These are phyloP conservation scores for Incurvaria masculella DNA, from an alignment of 2,888 invertebrate genomes.

Conservation along the genomic window DNA sequence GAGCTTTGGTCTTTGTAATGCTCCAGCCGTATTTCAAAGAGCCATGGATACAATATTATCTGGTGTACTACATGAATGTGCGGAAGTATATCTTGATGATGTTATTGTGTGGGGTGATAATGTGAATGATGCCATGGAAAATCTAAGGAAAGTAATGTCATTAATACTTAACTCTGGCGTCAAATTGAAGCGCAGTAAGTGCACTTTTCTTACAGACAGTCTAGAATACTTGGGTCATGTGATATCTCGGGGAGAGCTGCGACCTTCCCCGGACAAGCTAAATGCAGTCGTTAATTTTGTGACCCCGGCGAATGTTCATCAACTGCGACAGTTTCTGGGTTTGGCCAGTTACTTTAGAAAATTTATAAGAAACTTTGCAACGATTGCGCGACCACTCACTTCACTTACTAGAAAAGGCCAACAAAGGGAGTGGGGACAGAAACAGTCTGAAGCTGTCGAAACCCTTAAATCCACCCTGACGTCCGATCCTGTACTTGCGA, in stretches of 20 bases:
- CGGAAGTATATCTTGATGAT: slow-evolving; percentile 18
- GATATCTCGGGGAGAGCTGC: too few species aligned
- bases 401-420: slow-evolving; percentile 8
- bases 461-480: slow-evolving; percentile 9
- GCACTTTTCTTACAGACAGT: background rate
- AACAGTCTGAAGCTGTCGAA: slow-evolving; percentile 5
- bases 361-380: slow-evolving; percentile 12
- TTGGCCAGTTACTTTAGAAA: slow-evolving; percentile 11
- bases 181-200: too few species aligned
- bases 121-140: slow-evolving; percentile 5
- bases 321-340: too few species aligned
- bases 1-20: slow-evolving; percentile 20
- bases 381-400: slow-evolving; percentile 11
- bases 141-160: slow-evolving; percentile 9
- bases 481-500: slow-evolving; percentile 5
- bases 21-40: slow-evolving; percentile 21
- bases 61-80: background rate
- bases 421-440: slow-evolving; percentile 4
- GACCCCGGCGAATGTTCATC: slow-evolving; percentile 14
- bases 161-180: background rate
- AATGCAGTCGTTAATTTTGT: too few species aligned
- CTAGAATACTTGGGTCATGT: too few species aligned
- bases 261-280: too few species aligned
- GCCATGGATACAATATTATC: slow-evolving; percentile 12
- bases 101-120: too few species aligned